Evolutionary conservation across 2,888 invertebrate species (phyloP).

Genomic region (Leucania comma): DNA sequence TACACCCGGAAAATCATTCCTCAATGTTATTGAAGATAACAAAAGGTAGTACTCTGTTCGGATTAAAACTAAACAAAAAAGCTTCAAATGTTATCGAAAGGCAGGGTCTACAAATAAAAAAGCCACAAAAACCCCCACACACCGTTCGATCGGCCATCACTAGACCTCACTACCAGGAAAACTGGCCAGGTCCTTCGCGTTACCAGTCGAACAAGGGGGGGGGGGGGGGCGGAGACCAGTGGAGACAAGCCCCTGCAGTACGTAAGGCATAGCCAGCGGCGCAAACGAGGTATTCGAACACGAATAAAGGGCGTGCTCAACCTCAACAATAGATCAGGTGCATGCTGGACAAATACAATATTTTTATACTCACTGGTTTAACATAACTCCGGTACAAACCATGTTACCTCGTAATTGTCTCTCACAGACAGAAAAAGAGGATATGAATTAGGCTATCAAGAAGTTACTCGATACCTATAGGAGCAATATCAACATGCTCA

Average conservation of each 20-base stretch:
- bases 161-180: slow-evolving; percentile 50
- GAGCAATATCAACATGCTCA: neutral
- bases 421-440: neutral
- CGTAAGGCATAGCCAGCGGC: neutral
- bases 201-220: slow-evolving; percentile 44
- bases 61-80: slow-evolving; percentile 19
- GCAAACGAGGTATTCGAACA: slow-evolving; percentile 2
- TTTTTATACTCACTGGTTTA: slow-evolving; percentile 1
- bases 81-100: slow-evolving; percentile 23
- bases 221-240: slow-evolving; percentile 52
- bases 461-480: slow-evolving; percentile 5
- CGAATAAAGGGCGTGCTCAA: neutral
- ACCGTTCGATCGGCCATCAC: neutral
- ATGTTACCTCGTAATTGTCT: neutral
- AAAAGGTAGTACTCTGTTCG: no score
- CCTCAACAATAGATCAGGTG: slow-evolving; percentile 7
- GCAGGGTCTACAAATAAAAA: slow-evolving; percentile 30
- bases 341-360: slow-evolving; percentile 4
- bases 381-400: neutral
- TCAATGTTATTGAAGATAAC: no score
- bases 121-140: neutral
- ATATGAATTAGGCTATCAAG: neutral
- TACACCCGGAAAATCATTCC: no score
- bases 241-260: neutral
- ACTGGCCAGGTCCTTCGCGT: slow-evolving; percentile 57